A percentile compares a stretch with the other conserved stretches of the same genome.
phyloP scores from a whole-genome alignment of 2,797 vertebrate genomes.

The Florisuga fusca region DNA sequence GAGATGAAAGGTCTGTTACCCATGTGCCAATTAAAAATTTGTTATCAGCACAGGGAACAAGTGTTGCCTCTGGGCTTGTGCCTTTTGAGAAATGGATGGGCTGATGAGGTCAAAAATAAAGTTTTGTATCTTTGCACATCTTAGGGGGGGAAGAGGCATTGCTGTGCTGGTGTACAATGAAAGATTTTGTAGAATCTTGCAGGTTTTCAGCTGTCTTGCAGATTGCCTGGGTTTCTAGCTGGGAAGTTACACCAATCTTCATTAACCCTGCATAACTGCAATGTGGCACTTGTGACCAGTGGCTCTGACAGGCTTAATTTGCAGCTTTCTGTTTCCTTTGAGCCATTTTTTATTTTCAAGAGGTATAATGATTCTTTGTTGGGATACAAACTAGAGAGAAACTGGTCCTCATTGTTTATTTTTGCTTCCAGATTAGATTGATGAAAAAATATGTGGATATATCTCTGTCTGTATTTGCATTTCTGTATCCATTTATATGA shows the following conservation, averaged over 20 bases:
- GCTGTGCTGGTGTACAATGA: background rate
- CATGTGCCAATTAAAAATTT: background rate
- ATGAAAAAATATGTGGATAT: background rate
- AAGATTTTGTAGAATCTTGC: background rate
- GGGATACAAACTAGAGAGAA: background rate
- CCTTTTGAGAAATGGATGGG: background rate
- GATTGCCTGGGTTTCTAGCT: background rate
- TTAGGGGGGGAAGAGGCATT: background rate
- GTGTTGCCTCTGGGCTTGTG: background rate
- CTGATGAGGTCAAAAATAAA: background rate
- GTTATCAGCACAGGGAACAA: conserved; percentile 4
- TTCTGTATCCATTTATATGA: background rate
- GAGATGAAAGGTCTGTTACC: background rate
- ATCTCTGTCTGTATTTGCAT: background rate
- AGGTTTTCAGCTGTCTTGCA: background rate
- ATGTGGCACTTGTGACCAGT: background rate
- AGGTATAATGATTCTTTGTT: background rate
- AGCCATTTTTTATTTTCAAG: background rate
- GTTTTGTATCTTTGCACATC: background rate
- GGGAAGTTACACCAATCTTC: background rate
- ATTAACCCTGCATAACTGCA: background rate
- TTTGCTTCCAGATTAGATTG: background rate
- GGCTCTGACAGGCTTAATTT: background rate
- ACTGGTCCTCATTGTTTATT: background rate
- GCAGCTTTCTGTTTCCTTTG: background rate